Evolutionary conservation across 2,797 vertebrate genomes (phyloP).

Genomic region (Enteromius mattozi): DNA sequence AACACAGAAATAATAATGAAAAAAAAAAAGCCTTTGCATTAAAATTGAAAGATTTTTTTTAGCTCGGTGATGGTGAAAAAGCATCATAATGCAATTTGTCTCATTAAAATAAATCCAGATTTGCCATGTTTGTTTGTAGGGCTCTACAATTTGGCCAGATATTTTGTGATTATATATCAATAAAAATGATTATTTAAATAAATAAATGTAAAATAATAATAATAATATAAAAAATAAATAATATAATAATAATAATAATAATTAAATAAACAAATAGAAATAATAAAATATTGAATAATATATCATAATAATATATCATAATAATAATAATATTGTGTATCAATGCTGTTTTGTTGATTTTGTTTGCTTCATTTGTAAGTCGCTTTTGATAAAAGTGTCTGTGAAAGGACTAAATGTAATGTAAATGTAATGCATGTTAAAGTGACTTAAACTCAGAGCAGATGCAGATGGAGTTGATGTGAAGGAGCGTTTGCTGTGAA

Average conservation of each 20-base stretch:
- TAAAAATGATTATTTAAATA: not conserved
- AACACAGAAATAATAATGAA: not conserved
- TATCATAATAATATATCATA: no score
- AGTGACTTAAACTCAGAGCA: not conserved
- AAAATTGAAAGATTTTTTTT: not conserved
- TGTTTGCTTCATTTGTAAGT: no score
- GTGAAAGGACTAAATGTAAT: not conserved
- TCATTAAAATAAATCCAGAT: not conserved
- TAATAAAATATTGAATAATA: no score
- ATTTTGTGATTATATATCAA: not conserved
- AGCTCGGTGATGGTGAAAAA: not conserved
- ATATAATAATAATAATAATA: no score
- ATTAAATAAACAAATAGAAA: no score
- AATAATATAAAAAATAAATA: no score
- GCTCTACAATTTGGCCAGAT: not conserved
- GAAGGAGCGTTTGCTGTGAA: not conserved
- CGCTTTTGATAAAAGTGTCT: no score
- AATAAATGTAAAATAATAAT: not conserved
- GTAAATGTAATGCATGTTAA: not conserved
- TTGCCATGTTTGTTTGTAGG: not conserved
- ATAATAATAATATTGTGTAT: no score
- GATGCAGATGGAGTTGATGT: not conserved
- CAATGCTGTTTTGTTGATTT: no score
- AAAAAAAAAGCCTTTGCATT: not conserved
- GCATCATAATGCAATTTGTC: not conserved